Evolutionary conservation across 2,888 invertebrate genomes (phyloP).

Genomic region (Balanococcus diminutus): DNA sequence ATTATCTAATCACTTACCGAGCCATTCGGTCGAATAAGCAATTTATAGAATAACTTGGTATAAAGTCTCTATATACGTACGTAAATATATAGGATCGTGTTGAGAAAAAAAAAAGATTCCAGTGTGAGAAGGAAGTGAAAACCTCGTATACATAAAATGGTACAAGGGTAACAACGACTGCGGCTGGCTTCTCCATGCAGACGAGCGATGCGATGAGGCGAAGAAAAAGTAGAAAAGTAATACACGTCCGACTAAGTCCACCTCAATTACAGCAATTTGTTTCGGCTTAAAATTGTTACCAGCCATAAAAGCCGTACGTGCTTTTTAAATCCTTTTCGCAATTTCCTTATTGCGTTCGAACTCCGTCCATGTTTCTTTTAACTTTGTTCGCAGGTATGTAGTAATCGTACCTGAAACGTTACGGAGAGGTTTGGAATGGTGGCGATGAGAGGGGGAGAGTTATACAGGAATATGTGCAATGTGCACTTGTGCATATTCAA

Average conservation of each 20-base stretch:
- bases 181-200: too few relatives aligned
- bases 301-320: slow-evolving; percentile 45
- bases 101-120: neutral
- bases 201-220: neutral
- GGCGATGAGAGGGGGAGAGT: too few relatives aligned
- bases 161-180: neutral
- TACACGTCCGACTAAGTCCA: slow-evolving; percentile 46
- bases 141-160: neutral
- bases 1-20: neutral
- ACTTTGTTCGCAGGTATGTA: neutral
- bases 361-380: neutral
- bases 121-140: neutral
- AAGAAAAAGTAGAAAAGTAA: slow-evolving; percentile 16
- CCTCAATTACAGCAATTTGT: slow-evolving; percentile 52
- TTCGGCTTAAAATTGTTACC: slow-evolving; percentile 51
- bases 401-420: too few relatives aligned
- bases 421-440: too few relatives aligned
- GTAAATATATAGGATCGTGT: too few relatives aligned
- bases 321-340: slow-evolving; percentile 49
- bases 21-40: neutral
- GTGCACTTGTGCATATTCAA: too few relatives aligned
- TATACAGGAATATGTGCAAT: too few relatives aligned
- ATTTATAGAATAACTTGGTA: neutral
- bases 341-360: slow-evolving; percentile 43
- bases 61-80: too few relatives aligned